Evolutionary conservation across 2,113 vertebrate genomes (phyloP).

Genomic region (Natator depressus): DNA sequence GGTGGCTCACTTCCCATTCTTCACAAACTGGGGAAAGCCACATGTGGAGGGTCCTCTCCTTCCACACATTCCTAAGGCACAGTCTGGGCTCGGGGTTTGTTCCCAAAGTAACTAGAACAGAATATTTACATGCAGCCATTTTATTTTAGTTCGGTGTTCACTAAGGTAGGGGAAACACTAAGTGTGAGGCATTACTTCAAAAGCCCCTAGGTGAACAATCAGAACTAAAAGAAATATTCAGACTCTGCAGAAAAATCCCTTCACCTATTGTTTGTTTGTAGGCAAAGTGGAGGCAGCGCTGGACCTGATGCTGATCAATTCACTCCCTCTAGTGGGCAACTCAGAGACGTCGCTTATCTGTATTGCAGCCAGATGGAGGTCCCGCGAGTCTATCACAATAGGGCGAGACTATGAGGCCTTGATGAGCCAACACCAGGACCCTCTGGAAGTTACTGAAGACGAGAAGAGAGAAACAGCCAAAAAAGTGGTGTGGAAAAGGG

Average conservation of each 20-base stretch:
- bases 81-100: background rate
- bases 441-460: slow-evolving; percentile 79
- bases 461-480: slow-evolving; percentile 79
- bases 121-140: background rate
- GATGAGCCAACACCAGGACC: slow-evolving; percentile 78
- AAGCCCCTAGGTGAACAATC: background rate
- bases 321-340: slow-evolving; percentile 85
- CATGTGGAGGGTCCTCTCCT: background rate
- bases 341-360: slow-evolving; percentile 84
- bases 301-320: slow-evolving; percentile 89
- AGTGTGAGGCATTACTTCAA: background rate
- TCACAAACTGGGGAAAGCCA: background rate
- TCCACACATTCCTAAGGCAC: background rate
- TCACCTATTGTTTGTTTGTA: slow-evolving; percentile 49
- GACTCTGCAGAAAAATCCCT: background rate
- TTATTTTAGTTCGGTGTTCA: background rate
- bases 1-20: background rate
- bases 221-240: rapidly evolving
- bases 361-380: slow-evolving; percentile 84
- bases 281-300: slow-evolving; percentile 81
- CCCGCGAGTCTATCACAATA: slow-evolving; percentile 77
- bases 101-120: background rate
- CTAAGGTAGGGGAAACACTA: background rate
- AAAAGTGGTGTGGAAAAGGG: slow-evolving; percentile 85
- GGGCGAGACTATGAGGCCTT: slow-evolving; percentile 82